Conservation (phyloP, 1,140 invertebrate genomes). For the Agraylea sexmaculata region DNA sequence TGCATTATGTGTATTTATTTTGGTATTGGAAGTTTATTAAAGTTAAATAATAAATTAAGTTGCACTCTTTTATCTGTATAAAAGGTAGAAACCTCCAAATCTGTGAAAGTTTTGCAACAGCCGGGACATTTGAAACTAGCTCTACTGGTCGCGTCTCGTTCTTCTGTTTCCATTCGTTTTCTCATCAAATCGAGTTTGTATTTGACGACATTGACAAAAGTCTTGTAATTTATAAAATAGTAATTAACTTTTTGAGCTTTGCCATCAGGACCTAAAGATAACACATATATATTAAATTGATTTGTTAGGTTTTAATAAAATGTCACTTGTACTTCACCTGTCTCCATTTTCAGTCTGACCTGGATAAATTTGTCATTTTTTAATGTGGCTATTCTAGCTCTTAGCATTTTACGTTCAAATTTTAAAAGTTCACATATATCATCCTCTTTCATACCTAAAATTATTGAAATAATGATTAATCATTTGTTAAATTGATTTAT, state of each 20-base stretch:
- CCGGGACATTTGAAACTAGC: slow-evolving; percentile 89
- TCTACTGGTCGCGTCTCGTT: slow-evolving; percentile 84
- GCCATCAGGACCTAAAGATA: slow-evolving; percentile 59
- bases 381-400: slow-evolving; percentile 72
- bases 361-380: slow-evolving; percentile 92
- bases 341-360: slow-evolving; percentile 86
- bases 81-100: slow-evolving; percentile 52
- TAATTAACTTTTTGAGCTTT: slow-evolving; percentile 95
- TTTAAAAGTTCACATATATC: slow-evolving; percentile 88
- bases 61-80: neutral
- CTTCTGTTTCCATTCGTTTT: slow-evolving; percentile 89
- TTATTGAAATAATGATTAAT: too few relatives aligned
- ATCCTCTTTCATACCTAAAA: slow-evolving; percentile 86
- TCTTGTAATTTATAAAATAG: slow-evolving; percentile 96
- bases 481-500: slow-evolving; percentile 9
- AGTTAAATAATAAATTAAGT: neutral
- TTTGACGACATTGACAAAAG: slow-evolving; percentile 94
- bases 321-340: slow-evolving; percentile 39
- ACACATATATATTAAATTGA: neutral
- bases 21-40: slow-evolving; percentile 1
- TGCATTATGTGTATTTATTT: neutral
- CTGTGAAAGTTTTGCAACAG: slow-evolving; percentile 85
- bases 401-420: slow-evolving; percentile 89
- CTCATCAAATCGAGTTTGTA: slow-evolving; percentile 94
- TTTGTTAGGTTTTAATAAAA: neutral